Evolutionary conservation across 2,113 vertebrate genomes (phyloP).

Genomic region (Brachirus orientalis): DNA sequence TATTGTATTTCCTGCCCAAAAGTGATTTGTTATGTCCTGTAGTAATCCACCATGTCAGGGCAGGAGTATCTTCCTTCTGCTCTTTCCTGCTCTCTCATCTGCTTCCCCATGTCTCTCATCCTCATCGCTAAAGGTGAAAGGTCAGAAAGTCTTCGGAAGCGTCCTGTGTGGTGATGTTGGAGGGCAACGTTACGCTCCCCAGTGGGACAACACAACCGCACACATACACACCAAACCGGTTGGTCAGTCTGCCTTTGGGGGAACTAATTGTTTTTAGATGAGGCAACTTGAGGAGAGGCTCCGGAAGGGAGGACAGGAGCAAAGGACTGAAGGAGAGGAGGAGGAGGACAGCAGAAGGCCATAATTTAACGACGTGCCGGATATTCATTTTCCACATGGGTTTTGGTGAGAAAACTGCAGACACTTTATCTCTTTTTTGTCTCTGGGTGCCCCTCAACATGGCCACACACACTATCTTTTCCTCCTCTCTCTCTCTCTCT

Average conservation of each 20-base stretch:
- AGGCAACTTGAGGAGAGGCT: constrained; percentile 73
- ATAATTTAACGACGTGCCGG: constrained; percentile 69
- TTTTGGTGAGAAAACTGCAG: constrained; percentile 58
- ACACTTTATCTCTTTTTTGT: constrained; percentile 42
- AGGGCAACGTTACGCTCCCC: constrained; percentile 62
- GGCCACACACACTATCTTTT: constrained; percentile 50
- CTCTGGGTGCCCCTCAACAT: constrained; percentile 42
- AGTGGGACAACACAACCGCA: constrained; percentile 33
- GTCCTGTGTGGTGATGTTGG: constrained; percentile 70
- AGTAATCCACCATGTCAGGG: constrained; percentile 19
- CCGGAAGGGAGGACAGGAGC: constrained; percentile 74
- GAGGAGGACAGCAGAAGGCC: constrained; percentile 52
- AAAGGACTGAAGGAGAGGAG: constrained; percentile 54
- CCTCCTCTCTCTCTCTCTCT: constrained; percentile 22
- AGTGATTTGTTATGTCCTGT: constrained; percentile 15
- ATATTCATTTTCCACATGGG: constrained; percentile 74
- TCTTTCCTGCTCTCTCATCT: neutral
- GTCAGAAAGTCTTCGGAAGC: constrained; percentile 67
- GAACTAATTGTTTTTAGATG: constrained; percentile 82
- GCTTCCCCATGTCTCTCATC: constrained; percentile 51
- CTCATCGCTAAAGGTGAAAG: constrained; percentile 57
- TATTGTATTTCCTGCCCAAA: constrained; percentile 7
- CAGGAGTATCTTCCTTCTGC: neutral
- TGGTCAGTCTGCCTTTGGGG: constrained; percentile 32
- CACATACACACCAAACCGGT: constrained; percentile 36